Evolutionary conservation across 2,113 vertebrate species (phyloP).

Genomic region (Python bivittatus): DNA sequence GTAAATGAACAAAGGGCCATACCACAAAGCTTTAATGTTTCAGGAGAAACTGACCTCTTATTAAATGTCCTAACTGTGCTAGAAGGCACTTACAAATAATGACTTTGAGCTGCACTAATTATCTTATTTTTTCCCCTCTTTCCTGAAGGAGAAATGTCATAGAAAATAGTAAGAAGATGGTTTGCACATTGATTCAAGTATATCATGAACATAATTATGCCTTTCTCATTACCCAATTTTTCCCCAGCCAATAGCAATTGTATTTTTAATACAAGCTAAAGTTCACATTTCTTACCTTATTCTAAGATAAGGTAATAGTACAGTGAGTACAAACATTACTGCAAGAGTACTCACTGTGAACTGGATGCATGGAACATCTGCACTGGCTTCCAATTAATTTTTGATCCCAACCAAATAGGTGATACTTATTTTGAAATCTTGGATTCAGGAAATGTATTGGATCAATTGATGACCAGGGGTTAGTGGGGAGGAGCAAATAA

Average conservation of each 20-base stretch:
- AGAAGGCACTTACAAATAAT: neutral
- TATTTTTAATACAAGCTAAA: neutral
- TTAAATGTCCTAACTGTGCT: neutral
- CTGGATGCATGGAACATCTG: neutral
- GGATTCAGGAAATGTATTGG: neutral
- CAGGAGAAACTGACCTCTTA: neutral
- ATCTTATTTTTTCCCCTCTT: neutral
- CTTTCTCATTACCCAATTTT: neutral
- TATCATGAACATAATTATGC: neutral
- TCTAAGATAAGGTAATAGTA: neutral
- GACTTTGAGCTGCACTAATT: neutral
- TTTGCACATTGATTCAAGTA: neutral
- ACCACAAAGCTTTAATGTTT: neutral
- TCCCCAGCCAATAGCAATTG: neutral
- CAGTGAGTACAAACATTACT: neutral
- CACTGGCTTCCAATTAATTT: neutral
- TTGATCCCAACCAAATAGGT: neutral
- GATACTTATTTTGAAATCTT: neutral
- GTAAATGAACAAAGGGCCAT: neutral
- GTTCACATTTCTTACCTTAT: neutral
- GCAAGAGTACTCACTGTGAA: neutral
- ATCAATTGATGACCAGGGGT: neutral
- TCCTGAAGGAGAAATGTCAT: neutral
- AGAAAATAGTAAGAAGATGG: neutral
- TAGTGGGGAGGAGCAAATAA: neutral